Conservation (phyloP, 1,140 invertebrate genomes). For the Bombus sibiricus region DNA sequence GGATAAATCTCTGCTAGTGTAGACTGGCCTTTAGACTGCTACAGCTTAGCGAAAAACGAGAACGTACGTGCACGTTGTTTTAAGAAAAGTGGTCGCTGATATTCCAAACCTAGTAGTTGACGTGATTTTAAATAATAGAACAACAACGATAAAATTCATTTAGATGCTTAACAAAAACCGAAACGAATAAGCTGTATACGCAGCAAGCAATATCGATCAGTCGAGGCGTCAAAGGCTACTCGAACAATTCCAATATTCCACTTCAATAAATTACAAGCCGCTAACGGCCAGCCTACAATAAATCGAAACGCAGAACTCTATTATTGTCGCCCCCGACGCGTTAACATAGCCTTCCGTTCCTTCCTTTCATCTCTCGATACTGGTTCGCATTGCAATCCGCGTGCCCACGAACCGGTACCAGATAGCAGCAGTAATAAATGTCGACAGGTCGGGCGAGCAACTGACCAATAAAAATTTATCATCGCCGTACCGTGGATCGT, state of each 20-base stretch:
- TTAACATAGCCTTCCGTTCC: conserved; percentile 23
- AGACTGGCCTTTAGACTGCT: too few species aligned
- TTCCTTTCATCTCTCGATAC: conserved; percentile 15
- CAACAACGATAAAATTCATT: not conserved
- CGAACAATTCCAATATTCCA: conserved; percentile 1
- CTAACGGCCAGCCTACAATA: not conserved
- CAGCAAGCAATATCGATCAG: not conserved
- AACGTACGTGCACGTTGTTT: too few species aligned
- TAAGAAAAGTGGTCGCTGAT: too few species aligned
- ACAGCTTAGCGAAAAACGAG: too few species aligned
- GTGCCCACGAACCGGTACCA: conserved; percentile 21
- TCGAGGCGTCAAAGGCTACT: not conserved
- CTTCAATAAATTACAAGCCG: not conserved
- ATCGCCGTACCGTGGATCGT: not conserved
- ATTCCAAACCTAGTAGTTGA: too few species aligned
- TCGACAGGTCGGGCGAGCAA: conserved; percentile 17
- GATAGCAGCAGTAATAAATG: conserved; percentile 19
- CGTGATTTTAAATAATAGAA: too few species aligned
- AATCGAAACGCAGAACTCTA: conserved; percentile 26
- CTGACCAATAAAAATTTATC: conserved; percentile 24
- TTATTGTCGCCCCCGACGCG: conserved; percentile 19
- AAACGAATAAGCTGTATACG: not conserved
- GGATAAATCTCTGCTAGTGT: too few species aligned
- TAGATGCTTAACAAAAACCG: not conserved
- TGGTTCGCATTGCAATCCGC: conserved; percentile 21